Conservation (phyloP, 2,797 vertebrate species). For the Neosilurus hyrtlii region DNA sequence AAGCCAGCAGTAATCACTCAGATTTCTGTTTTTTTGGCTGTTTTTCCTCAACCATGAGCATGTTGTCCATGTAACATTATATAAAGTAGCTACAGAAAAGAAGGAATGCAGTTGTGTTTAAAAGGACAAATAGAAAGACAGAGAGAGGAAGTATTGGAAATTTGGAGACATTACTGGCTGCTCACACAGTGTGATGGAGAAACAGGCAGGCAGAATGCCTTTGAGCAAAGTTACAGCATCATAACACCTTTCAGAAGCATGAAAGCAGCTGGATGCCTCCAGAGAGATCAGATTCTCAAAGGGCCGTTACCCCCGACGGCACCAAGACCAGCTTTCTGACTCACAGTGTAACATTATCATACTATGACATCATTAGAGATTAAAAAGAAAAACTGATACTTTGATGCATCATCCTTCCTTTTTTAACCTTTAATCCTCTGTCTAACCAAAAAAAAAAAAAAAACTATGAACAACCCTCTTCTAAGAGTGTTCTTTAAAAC, state of each 20-base stretch:
- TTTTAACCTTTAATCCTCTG: background rate
- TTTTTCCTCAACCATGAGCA: background rate
- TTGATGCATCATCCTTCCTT: background rate
- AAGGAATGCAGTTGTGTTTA: background rate
- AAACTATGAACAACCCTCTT: background rate
- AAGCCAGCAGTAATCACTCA: background rate
- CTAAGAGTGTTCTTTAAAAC: background rate
- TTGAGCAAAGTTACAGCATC: conserved; percentile 25
- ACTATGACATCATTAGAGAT: background rate
- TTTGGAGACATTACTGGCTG: conserved; percentile 1
- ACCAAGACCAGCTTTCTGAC: conserved; percentile 13
- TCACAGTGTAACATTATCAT: background rate
- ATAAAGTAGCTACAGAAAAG: too few relatives aligned
- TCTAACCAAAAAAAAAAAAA: background rate
- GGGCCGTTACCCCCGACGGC: background rate
- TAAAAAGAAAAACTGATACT: background rate
- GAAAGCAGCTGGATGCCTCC: conserved; percentile 15
- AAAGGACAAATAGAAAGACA: conserved; percentile 1
- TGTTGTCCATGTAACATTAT: background rate
- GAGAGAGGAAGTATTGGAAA: background rate
- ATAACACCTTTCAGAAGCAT: conserved; percentile 23
- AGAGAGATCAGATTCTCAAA: conserved; percentile 35
- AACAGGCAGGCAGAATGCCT: conserved; percentile 24
- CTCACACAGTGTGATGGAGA: conserved; percentile 27
- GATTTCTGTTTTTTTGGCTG: background rate